A percentile compares a stretch with the other conserved stretches of the same genome.
These are phyloP conservation scores for Tadarida brasiliensis DNA, from an alignment of 2,797 vertebrate species.

Conservation along the genomic window DNA sequence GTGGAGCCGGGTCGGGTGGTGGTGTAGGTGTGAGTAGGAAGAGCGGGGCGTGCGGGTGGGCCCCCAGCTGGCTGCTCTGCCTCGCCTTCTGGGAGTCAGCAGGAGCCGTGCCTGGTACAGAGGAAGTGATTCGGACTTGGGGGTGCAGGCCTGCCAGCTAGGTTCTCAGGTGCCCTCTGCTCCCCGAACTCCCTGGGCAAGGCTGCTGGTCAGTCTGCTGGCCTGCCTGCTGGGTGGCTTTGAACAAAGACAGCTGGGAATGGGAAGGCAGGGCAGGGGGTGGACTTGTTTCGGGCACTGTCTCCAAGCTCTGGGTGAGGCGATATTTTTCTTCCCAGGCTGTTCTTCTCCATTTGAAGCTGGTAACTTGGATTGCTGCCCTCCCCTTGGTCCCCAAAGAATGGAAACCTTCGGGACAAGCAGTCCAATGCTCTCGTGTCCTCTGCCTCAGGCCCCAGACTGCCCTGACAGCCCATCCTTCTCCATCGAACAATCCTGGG, in stretches of 20 bases:
- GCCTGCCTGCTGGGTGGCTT: background rate
- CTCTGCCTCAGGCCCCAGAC: background rate
- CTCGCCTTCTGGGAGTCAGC: background rate
- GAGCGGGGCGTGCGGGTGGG: background rate
- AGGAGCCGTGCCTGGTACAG: background rate
- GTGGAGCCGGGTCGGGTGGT: background rate
- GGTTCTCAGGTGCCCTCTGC: background rate
- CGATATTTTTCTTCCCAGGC: slow-evolving; percentile 72
- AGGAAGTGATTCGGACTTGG: background rate
- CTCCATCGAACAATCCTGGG: background rate
- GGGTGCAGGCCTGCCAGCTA: background rate
- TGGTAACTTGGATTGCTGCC: background rate
- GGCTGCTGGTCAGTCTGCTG: background rate
- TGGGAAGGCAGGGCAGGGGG: background rate
- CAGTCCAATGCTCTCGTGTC: background rate
- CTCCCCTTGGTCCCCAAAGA: background rate
- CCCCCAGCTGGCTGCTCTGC: background rate
- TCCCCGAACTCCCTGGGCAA: background rate
- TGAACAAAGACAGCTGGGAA: slow-evolving; percentile 74
- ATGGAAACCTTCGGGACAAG: background rate
- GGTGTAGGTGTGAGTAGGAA: background rate
- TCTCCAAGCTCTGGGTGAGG: slow-evolving; percentile 76
- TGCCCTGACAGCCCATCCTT: background rate
- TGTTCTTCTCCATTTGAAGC: slow-evolving; percentile 28
- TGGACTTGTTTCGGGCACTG: slow-evolving; percentile 67